Evolutionary conservation across 1,140 invertebrate species (phyloP).

Genomic region (Muscidifurax raptorellus): DNA sequence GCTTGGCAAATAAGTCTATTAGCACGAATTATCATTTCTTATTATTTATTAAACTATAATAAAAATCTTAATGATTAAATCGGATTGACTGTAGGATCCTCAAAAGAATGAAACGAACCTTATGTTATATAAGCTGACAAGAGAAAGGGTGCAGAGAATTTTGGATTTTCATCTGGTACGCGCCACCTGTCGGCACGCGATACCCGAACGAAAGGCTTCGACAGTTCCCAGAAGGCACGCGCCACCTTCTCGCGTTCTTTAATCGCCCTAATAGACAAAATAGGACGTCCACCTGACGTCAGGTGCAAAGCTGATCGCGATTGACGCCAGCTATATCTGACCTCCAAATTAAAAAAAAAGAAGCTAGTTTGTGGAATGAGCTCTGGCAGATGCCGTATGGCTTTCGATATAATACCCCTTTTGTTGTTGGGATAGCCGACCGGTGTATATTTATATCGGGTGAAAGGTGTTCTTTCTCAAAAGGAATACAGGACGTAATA

Average conservation of each 20-base stretch:
- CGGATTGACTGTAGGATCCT: not conserved
- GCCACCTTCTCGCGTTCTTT: not conserved
- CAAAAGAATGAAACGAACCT: not conserved
- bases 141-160: not conserved
- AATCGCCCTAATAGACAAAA: slow-evolving; percentile 19
- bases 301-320: slow-evolving; percentile 32
- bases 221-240: slow-evolving; percentile 20
- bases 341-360: not conserved
- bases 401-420: slow-evolving; percentile 26
- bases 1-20: no score
- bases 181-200: slow-evolving; percentile 21
- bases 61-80: no score
- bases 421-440: not conserved
- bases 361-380: not conserved
- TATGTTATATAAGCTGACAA: no score
- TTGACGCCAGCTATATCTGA: not conserved
- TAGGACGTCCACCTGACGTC: slow-evolving; percentile 45
- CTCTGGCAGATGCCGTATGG: slow-evolving; percentile 29
- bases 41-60: no score
- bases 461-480: slow-evolving; percentile 10
- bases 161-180: not conserved
- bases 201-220: not conserved
- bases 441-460: not conserved
- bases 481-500: not conserved
- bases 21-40: no score